Evolutionary conservation across 2,888 invertebrate genomes (phyloP).

Genomic region (Erannis defoliaria): DNA sequence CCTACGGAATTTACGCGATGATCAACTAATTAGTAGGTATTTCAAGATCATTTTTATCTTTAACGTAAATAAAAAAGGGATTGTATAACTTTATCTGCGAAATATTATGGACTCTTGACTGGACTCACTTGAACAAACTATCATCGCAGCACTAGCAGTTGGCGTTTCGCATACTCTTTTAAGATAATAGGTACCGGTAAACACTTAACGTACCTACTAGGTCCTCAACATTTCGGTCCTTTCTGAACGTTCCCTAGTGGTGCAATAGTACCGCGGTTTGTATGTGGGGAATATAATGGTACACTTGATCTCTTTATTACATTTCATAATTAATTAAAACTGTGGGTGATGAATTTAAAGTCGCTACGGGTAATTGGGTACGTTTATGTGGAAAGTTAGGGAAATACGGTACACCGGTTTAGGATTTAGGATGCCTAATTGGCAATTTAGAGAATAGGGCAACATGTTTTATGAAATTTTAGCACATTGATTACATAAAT

Average conservation of each 20-base stretch:
- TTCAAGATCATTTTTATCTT: too few species aligned
- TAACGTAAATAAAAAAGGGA: too few species aligned
- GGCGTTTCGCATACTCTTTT: neutral
- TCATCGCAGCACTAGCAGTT: neutral
- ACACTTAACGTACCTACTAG: too few species aligned
- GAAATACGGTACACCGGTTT: constrained; percentile 15
- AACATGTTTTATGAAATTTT: constrained; percentile 4
- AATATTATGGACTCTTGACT: too few species aligned
- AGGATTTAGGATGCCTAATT: constrained; percentile 23
- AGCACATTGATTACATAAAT: neutral
- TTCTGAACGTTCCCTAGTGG: constrained; percentile 58
- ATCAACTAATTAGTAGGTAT: too few species aligned
- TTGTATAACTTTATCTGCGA: too few species aligned
- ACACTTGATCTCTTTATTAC: constrained; percentile 65
- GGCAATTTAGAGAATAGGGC: constrained; percentile 2
- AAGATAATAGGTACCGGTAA: neutral
- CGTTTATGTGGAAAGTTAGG: constrained; percentile 42
- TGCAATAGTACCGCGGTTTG: constrained; percentile 52
- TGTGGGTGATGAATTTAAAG: constrained; percentile 49
- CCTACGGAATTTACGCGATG: too few species aligned
- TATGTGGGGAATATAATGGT: constrained; percentile 60
- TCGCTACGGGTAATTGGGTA: constrained; percentile 45
- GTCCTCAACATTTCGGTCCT: constrained; percentile 11
- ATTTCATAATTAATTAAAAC: constrained; percentile 66
- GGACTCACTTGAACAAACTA: neutral